Evolutionary conservation across 2,113 vertebrate genomes (phyloP), one percentile per base, ranked within the genome.

Genomic region (Myanophis thanlyinensis): DNA sequence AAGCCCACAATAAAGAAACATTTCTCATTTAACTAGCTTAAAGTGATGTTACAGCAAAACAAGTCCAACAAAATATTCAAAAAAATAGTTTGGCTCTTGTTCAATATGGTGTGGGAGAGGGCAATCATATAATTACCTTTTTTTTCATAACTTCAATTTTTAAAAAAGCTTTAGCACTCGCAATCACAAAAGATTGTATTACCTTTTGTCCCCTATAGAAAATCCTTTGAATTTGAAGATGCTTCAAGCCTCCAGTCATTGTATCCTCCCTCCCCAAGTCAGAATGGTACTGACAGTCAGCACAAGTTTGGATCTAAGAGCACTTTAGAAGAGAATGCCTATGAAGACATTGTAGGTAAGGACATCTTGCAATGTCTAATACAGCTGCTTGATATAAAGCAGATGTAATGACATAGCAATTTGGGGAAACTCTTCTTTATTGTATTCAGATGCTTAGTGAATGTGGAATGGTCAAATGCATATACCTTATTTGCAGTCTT

Each of bases 261-360:
- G 85, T 97, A 98, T 95, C 98, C 98, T 23, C 97, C 99, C 91
- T 98, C 98, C 89, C 99, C 98, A 25, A 98, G 98, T 92, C 98
- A 99, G 97, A 99, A 99, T 47, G 99, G 99, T 97, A 98, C 98
- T 1, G 98, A 98, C 93, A 97, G 94, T 93, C 98, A 97, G 96
- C 98, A 96, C 93, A 98, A 98, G 92, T 98, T 98, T 97, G 98
- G 97, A 98, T 98, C 98, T 93, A 99, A 99, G 98, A 98, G 98
- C 99, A 99, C 98, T 98, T 98, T 98, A 98, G 99, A 99, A 98
- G 99, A 99, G 96, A 99, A 99, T 94, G 98, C 99, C 94, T 99
- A 99, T 94, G 99, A 99, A 97, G 99, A 99, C 94, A 99, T 99
- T 92, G 98, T 99, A 96, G 99, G 99, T 99, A 98, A 98, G 98